A percentile compares a stretch with the other conserved stretches of the same genome.
Evolutionary conservation across 2,888 invertebrate genomes (phyloP).

Genomic region (Lithodes maja): DNA sequence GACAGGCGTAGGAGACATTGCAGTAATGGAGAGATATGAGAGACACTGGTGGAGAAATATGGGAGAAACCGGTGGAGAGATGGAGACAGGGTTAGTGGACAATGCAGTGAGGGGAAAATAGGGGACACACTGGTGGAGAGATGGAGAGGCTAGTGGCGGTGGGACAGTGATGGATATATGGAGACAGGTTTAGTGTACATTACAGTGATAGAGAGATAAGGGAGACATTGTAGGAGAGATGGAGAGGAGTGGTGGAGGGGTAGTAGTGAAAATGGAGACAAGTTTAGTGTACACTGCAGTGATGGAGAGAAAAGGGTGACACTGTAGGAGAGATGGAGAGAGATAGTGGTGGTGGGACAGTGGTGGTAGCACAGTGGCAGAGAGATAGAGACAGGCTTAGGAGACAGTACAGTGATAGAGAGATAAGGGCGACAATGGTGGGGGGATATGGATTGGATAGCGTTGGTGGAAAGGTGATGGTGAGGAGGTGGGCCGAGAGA

Average conservation of each 20-base stretch:
- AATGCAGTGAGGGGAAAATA: background rate
- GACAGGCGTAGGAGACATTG: too few relatives aligned
- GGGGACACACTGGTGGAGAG: background rate
- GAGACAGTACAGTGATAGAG: too few relatives aligned
- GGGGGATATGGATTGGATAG: too few relatives aligned
- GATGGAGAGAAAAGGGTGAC: background rate
- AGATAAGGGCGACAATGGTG: too few relatives aligned
- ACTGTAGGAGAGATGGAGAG: background rate
- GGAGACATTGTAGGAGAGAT: background rate
- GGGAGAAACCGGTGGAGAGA: background rate
- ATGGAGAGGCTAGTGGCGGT: background rate
- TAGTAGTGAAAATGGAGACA: background rate
- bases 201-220: conserved; percentile 2
- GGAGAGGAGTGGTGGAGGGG: background rate
- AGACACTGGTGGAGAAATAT: background rate
- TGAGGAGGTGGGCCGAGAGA: too few relatives aligned
- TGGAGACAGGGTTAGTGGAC: background rate
- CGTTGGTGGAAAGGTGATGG: too few relatives aligned
- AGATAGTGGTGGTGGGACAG: background rate
- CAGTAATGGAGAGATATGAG: background rate
- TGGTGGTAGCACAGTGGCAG: background rate
- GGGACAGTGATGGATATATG: background rate
- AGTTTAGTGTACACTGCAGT: too few relatives aligned
- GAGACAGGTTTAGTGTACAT: background rate
- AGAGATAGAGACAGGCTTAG: too few relatives aligned